phyloP scores from a whole-genome alignment of 92 coral and sea anemone species.

The Epizoanthus scotinus region DNA sequence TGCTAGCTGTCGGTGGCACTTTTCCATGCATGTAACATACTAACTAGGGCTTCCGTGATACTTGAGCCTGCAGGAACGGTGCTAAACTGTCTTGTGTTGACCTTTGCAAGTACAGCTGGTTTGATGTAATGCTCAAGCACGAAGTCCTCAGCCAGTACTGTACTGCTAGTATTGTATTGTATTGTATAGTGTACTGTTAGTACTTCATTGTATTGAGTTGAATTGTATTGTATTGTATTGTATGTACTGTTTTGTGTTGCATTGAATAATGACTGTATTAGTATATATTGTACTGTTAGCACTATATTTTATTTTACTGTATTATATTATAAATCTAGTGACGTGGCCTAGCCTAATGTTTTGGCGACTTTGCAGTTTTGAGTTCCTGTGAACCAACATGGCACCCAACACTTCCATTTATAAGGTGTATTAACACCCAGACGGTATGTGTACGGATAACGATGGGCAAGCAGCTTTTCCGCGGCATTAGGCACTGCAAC shows the following conservation, averaged over 20 bases:
- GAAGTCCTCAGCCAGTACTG: background rate
- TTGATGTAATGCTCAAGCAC: background rate
- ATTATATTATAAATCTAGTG: too few relatives aligned
- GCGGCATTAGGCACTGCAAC: conserved; percentile 70
- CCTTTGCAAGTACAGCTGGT: background rate
- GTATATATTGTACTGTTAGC: too few relatives aligned
- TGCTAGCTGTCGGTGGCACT: conserved; percentile 1
- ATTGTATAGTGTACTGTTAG: too few relatives aligned
- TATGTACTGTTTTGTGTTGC: too few relatives aligned
- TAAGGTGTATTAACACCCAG: conserved; percentile 68
- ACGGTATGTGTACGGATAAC: conserved; percentile 71
- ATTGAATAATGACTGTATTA: too few relatives aligned
- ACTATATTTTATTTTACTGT: too few relatives aligned
- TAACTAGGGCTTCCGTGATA: background rate
- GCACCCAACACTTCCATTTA: conserved; percentile 93
- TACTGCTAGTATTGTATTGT: too few relatives aligned
- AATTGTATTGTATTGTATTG: too few relatives aligned
- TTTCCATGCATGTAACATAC: background rate
- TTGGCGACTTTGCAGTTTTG: conserved; percentile 6
- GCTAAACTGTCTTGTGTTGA: background rate
- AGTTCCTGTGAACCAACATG: conserved; percentile 61
- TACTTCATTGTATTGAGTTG: too few relatives aligned
- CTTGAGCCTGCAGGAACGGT: background rate
- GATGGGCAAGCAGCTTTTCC: conserved; percentile 48
- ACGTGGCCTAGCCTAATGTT: too few relatives aligned